These are phyloP conservation scores for Magallana angulata DNA, from an alignment of 1,140 invertebrate species.

Conservation along the genomic window DNA sequence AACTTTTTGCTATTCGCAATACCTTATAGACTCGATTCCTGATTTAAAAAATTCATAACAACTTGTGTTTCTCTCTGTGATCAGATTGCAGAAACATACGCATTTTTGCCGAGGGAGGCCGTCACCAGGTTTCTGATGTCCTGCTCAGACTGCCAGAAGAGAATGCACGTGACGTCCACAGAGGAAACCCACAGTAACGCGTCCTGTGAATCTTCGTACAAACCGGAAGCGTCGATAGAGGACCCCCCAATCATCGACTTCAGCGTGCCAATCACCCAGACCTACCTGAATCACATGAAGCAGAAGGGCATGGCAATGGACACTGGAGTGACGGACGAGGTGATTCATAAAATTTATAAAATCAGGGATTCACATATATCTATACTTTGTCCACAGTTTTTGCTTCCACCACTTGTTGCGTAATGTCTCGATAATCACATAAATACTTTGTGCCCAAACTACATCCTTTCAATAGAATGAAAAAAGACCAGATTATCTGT, in stretches of 20 bases:
- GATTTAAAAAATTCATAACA: too few relatives aligned
- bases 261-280: slow-evolving; percentile 90
- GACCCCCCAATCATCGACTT: slow-evolving; percentile 84
- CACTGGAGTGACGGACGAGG: not conserved
- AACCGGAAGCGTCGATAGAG: slow-evolving; percentile 40
- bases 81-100: slow-evolving; percentile 96
- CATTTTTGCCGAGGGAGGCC: slow-evolving; percentile 95
- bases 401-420: too few relatives aligned
- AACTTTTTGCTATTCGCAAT: too few relatives aligned
- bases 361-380: too few relatives aligned
- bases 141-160: slow-evolving; percentile 94
- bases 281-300: slow-evolving; percentile 87
- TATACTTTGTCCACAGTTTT: too few relatives aligned
- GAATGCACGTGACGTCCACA: slow-evolving; percentile 85
- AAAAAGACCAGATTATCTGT: too few relatives aligned
- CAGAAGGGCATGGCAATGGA: slow-evolving; percentile 59
- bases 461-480: too few relatives aligned
- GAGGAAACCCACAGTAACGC: slow-evolving; percentile 58
- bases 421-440: too few relatives aligned
- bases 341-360: not conserved
- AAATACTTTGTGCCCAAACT: too few relatives aligned
- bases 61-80: slow-evolving; percentile 70
- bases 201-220: slow-evolving; percentile 43
- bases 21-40: too few relatives aligned
- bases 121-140: slow-evolving; percentile 96